These are phyloP conservation scores for Drosophila rubida DNA, from an alignment of 2,888 invertebrate genomes.

Conservation along the genomic window DNA sequence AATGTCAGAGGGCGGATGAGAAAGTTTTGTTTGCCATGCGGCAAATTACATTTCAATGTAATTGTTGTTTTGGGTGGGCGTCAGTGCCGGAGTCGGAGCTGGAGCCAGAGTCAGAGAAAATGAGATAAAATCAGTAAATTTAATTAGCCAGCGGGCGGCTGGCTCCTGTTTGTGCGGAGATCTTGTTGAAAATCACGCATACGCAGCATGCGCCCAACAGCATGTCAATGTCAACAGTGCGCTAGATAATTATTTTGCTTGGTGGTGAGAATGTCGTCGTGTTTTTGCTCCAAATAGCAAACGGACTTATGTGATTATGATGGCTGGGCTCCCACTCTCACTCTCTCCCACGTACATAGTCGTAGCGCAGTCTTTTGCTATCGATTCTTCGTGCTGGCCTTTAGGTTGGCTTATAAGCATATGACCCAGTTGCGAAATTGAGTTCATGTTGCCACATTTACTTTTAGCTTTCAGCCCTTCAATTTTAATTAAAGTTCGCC, in stretches of 20 bases:
- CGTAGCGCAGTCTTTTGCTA: constrained; percentile 4
- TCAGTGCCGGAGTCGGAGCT: background rate
- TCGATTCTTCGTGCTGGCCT: constrained; percentile 46
- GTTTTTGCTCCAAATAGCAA: constrained; percentile 66
- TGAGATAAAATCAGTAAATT: constrained; percentile 62
- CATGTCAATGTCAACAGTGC: constrained; percentile 72
- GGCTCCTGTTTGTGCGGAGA: constrained; percentile 16
- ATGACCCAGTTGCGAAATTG: constrained; percentile 62
- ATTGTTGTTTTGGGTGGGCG: constrained; percentile 3
- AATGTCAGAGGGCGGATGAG: constrained; percentile 45
- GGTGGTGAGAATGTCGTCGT: constrained; percentile 36
- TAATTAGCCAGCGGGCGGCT: constrained; percentile 61
- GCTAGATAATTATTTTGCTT: constrained; percentile 65
- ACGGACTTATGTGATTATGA: constrained; percentile 66
- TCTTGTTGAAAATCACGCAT: constrained; percentile 61
- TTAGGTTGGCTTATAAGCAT: constrained; percentile 39
- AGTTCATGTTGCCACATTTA: constrained; percentile 30
- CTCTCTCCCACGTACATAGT: background rate
- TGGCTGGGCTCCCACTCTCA: constrained; percentile 12
- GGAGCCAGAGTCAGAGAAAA: constrained; percentile 26
- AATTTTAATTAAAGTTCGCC: constrained; percentile 39
- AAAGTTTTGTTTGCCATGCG: constrained; percentile 38
- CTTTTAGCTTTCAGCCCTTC: constrained; percentile 8
- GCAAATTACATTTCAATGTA: constrained; percentile 44
- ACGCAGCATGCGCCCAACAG: constrained; percentile 56